Base-by-base conservation (phyloP, 2,113 vertebrate genomes). In the Ellobius talpinus region DNA sequence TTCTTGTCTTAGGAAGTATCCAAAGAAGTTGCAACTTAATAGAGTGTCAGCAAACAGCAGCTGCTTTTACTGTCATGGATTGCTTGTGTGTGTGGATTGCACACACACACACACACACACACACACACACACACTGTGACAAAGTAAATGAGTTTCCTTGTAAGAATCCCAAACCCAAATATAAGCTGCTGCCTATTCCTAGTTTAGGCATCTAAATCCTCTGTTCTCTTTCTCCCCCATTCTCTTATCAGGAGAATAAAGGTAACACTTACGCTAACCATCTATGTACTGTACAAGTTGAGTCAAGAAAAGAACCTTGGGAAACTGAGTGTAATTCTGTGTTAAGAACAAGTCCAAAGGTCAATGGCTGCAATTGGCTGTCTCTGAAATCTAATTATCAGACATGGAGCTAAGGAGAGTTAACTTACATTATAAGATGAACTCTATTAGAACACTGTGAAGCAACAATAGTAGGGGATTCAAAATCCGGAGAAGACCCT, bases 71-170 rank as follows among this genome's bases (percentile, higher is more conserved):
- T 72, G 6, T 81, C 39, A 50, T 39, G 31, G 58, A 10, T 55
- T 63, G 9, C 36, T 29, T 79, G 31, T n/a, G 33, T 81, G 50
- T 81, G 52, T 81, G 78, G 58, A 33, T 81, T 61, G 12, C 2
- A 17, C 1, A 2, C 7, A 1, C 7, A 77, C 16, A 47, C 13
- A 78, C 42, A 13, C 21, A 12, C 5, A 13, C 1, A 1, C n/a
- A 0, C 13, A 77, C 76, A 47, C 13, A 78, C 16, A 16, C 13
- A 4, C 47, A 4, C 3, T 39, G 23, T 73, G 61, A 14, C 26
- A 52, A 82, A 39, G 72, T 6, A 9, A 93, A 12, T 39, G 12
- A 73, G 21, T 1, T 50, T 68, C 9, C 10, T 23, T 14, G 39
- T 61, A 42, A 78, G 17, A 94, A 63, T 72, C 26, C 36, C 31